Evolutionary conservation across 2,888 invertebrate genomes (phyloP), one percentile per base, ranked within the genome.

Genomic region (Tolmerus cingulatus): DNA sequence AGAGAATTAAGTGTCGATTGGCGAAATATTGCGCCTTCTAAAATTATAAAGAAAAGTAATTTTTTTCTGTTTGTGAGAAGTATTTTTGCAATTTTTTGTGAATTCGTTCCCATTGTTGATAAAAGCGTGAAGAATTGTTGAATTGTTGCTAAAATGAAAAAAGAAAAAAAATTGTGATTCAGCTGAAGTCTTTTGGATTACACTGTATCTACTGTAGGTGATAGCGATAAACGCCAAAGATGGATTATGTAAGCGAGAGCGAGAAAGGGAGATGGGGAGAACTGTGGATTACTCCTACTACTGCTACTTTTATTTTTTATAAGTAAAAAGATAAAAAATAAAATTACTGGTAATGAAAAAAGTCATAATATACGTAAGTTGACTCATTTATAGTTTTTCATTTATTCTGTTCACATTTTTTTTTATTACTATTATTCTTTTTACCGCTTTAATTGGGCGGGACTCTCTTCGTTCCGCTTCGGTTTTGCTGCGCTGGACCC

Each of bases 321-420:
- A 79, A 76, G 34, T 37, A 76, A 76, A 76, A n/a, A 76, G 51
- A 79, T 19, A 76, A 76, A 76, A 76, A 76, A 76, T 19, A 76
- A 76, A 76, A 76, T 37, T 37, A 76, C 79, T 57, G 40, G 82
- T 82, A 82, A 66, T 23, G 12, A 66, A 55, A 82, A 82, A 81
- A 82, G 82, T 82, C 57, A 82, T 82, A 82, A 82, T 46, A 66
- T 79, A 79, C 82, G 66, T 82, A 82, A 82, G 82, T 82, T 82
- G 57, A 82, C 57, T 82, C 79, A 79, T 79, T 51, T 79, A 51
- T 78, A 23, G 51, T 40, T 43, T 78, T 78, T 78, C 27, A 40
- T 78, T 78, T 78, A 19, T 46, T 78, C 14, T 46, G n/a, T 78
- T 46, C 37, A 9, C 16, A 9, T 43, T 43, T 43, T 43, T 43